Percentiles rank a stretch among this genome's conserved stretches.
phyloP scores from a whole-genome alignment of 2,797 vertebrate species.

The Tadarida brasiliensis region DNA sequence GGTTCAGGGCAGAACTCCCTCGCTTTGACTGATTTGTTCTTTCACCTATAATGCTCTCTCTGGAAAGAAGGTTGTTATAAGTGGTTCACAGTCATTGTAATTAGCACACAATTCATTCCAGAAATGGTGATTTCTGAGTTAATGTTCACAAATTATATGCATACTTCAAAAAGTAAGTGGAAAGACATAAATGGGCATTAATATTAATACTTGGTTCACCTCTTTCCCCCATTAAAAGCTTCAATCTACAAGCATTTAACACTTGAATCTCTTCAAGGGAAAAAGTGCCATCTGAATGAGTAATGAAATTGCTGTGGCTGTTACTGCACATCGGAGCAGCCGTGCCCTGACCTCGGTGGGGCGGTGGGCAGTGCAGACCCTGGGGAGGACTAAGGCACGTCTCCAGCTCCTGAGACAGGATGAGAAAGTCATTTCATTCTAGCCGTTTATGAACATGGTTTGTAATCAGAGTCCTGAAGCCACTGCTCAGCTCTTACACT shows the following conservation, averaged over 20 bases:
- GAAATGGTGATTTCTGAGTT: conserved; percentile 66
- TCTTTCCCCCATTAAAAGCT: conserved; percentile 60
- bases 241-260: conserved; percentile 43
- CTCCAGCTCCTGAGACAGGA: background rate
- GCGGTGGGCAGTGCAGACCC: background rate
- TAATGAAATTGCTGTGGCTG: conserved; percentile 51
- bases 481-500: background rate
- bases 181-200: conserved; percentile 63
- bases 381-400: background rate
- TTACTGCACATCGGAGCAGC: background rate
- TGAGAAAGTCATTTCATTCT: background rate
- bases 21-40: conserved; percentile 29
- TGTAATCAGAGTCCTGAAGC: background rate
- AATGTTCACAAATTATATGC: conserved; percentile 70
- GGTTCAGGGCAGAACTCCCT: background rate
- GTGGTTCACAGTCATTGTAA: conserved; percentile 60
- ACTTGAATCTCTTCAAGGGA: conserved; percentile 55
- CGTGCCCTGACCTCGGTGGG: background rate
- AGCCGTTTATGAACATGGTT: background rate
- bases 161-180: conserved; percentile 66
- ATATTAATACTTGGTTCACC: conserved; percentile 68
- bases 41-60: conserved; percentile 5
- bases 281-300: conserved; percentile 46
- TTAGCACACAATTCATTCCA: conserved; percentile 66
- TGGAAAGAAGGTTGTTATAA: conserved; percentile 34